Conservation (phyloP, 1,140 invertebrate species). For the Vanessa atalanta region DNA sequence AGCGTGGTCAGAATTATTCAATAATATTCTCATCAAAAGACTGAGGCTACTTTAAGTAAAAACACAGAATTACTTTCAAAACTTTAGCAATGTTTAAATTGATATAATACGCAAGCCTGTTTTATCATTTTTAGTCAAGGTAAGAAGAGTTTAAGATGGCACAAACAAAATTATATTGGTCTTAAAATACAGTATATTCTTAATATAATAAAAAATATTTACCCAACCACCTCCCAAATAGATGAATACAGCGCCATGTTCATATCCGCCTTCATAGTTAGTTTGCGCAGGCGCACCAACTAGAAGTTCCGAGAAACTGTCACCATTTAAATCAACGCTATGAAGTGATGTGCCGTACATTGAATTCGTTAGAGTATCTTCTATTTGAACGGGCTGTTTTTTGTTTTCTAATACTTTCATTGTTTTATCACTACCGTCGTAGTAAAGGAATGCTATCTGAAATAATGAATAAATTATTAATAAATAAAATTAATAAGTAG, state of each 20-base stretch:
- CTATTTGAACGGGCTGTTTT: background rate
- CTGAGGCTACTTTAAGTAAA: no score
- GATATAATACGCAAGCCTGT: no score
- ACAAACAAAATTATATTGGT: background rate
- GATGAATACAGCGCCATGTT: conserved; percentile 43
- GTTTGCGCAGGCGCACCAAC: conserved; percentile 44
- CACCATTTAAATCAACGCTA: conserved; percentile 31
- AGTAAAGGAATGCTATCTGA: conserved; percentile 22
- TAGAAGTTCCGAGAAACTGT: conserved; percentile 41
- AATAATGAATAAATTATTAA: background rate
- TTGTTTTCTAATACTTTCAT: conserved; percentile 12
- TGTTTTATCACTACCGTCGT: background rate
- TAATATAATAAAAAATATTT: background rate
- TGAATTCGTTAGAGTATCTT: conserved; percentile 7
- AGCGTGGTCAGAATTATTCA: no score
- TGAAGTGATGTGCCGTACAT: conserved; percentile 41
- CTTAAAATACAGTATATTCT: background rate
- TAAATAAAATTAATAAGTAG: background rate
- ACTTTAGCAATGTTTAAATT: no score
- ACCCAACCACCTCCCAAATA: conserved; percentile 35
- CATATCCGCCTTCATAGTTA: conserved; percentile 13
- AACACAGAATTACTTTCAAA: no score
- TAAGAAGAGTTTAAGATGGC: no score
- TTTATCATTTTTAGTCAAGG: no score
- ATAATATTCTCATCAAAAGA: no score